Percentiles rank a stretch among this genome's conserved stretches.
Conservation (phyloP, 37 sponge, comb jelly and placozoan genomes). For the Oopsacas minuta region DNA sequence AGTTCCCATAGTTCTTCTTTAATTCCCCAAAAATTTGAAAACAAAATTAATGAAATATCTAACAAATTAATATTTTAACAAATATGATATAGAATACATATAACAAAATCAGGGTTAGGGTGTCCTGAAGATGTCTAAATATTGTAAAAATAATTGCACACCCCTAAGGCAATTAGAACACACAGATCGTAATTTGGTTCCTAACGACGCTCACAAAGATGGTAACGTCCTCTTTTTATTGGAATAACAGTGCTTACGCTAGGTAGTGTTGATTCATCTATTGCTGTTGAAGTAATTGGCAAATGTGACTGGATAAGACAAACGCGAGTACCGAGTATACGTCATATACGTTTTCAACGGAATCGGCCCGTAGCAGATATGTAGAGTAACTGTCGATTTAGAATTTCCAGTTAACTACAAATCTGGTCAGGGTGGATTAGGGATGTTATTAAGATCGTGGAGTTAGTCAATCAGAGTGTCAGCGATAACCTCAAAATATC, state of each 20-base stretch:
- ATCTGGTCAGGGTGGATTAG: background rate
- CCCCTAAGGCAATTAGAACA: background rate
- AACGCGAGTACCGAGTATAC: too few relatives aligned
- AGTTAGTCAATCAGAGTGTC: background rate
- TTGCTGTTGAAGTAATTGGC: background rate
- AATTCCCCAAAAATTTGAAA: too few relatives aligned
- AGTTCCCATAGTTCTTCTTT: too few relatives aligned
- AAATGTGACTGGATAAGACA: background rate
- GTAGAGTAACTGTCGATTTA: background rate
- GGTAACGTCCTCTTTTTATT: background rate
- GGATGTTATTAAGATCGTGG: background rate
- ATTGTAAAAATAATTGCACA: too few relatives aligned
- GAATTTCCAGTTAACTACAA: background rate
- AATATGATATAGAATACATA: too few relatives aligned
- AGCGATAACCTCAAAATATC: background rate
- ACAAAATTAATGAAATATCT: too few relatives aligned
- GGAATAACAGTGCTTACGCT: background rate
- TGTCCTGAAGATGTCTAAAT: too few relatives aligned
- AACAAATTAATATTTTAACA: too few relatives aligned
- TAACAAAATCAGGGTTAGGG: too few relatives aligned
- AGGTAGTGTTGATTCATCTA: background rate
- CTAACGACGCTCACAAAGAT: background rate
- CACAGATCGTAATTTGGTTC: background rate
- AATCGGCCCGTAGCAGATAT: too few relatives aligned
- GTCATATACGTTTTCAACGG: too few relatives aligned